Percentiles rank a stretch among this genome's conserved stretches.
phyloP scores from a whole-genome alignment of 2,888 invertebrate genomes.

The Hofmannophila pseudospretella region DNA sequence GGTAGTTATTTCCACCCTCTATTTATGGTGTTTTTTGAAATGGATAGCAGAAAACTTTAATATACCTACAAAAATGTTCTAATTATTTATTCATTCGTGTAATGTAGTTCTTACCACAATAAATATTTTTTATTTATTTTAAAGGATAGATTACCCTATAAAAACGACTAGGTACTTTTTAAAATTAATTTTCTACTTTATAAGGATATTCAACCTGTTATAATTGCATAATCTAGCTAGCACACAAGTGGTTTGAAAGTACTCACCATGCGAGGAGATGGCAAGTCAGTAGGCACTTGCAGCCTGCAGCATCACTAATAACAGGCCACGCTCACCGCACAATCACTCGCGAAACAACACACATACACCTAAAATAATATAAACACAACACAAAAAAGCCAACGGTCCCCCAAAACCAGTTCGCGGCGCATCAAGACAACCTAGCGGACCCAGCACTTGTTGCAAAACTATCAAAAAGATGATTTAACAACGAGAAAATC shows the following conservation, averaged over 20 bases:
- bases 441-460: slow-evolving; percentile 52
- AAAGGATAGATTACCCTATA: no score
- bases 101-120: no score
- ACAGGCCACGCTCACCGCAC: slow-evolving; percentile 36
- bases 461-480: slow-evolving; percentile 57
- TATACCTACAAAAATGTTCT: no score
- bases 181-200: no score
- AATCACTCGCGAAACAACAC: slow-evolving; percentile 51
- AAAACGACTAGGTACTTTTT: no score
- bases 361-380: slow-evolving; percentile 46
- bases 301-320: slow-evolving; percentile 47
- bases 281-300: slow-evolving; percentile 7
- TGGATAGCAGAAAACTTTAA: no score
- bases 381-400: slow-evolving; percentile 62
- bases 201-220: background rate
- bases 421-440: slow-evolving; percentile 40
- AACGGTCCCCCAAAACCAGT: slow-evolving; percentile 66
- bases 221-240: slow-evolving; percentile 10
- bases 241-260: slow-evolving; percentile 7
- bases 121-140: no score
- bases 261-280: slow-evolving; percentile 12
- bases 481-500: slow-evolving; percentile 46
- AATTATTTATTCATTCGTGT: no score
- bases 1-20: no score
- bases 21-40: no score